Conservation (phyloP, 2,113 vertebrate genomes). For the Seriola dumerili region DNA sequence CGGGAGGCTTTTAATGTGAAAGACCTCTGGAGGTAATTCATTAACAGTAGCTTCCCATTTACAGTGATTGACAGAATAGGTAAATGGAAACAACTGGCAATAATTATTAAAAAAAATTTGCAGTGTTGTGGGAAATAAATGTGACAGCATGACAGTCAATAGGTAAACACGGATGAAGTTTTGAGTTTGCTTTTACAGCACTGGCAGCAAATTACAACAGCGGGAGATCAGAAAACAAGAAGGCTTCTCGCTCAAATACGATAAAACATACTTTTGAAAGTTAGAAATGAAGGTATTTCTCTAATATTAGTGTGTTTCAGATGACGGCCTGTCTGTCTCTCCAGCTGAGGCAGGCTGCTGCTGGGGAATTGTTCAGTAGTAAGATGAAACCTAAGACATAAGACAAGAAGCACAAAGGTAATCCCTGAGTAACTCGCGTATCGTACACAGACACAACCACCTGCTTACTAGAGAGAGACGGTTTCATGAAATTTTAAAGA, state of each 20-base stretch:
- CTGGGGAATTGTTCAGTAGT: not conserved
- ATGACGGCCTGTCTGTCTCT: conserved; percentile 5
- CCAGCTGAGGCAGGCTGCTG: not conserved
- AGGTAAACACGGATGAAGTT: not conserved
- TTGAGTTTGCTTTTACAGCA: not conserved
- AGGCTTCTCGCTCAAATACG: not conserved
- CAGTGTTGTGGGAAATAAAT: not conserved
- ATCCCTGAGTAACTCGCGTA: conserved; percentile 37
- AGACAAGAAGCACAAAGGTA: conserved; percentile 31
- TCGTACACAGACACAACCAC: conserved; percentile 40
- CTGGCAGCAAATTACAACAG: not conserved
- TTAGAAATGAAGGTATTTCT: not conserved
- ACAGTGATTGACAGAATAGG: not conserved
- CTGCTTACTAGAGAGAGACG: conserved; percentile 35
- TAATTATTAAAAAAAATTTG: not conserved
- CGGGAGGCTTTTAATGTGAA: not conserved
- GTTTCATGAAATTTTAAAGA: conserved; percentile 65
- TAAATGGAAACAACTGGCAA: not conserved
- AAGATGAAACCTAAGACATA: conserved; percentile 16
- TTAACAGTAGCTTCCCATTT: not conserved
- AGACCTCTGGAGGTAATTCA: not conserved
- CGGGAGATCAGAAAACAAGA: not conserved
- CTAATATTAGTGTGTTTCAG: not conserved
- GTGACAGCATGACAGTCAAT: not conserved
- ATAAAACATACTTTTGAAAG: too few relatives aligned